phyloP scores from a whole-genome alignment of 1,140 invertebrate species.

The Oryctes rhinoceros region DNA sequence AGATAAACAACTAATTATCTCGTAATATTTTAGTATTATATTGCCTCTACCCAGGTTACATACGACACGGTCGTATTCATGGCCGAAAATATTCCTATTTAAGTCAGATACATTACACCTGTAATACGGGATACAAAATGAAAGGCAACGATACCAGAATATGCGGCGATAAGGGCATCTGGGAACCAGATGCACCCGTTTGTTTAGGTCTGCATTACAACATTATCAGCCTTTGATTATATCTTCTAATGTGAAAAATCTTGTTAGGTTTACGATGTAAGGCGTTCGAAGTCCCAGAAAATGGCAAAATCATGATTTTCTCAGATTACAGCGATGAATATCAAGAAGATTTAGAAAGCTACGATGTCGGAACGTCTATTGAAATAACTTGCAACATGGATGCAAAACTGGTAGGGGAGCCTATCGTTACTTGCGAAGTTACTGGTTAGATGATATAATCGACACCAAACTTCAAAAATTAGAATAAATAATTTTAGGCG shows the following conservation, averaged over 20 bases:
- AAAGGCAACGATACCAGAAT: conserved; percentile 60
- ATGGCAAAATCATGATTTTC: conserved; percentile 58
- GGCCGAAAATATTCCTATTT: conserved; percentile 66
- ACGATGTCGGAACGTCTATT: conserved; percentile 41
- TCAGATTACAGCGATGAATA: conserved; percentile 48
- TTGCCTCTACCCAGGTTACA: conserved; percentile 69
- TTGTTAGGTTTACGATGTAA: conserved; percentile 57
- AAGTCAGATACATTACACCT: conserved; percentile 65
- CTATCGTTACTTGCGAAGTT: conserved; percentile 62
- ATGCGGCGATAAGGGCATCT: conserved; percentile 65
- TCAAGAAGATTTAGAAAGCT: conserved; percentile 40
- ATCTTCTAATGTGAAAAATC: not conserved
- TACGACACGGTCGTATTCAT: conserved; percentile 64
- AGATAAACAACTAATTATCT: too few relatives aligned
- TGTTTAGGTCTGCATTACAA: conserved; percentile 61
- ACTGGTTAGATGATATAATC: conserved; percentile 57
- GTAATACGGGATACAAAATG: conserved; percentile 65
- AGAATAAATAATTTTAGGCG: conserved; percentile 47
- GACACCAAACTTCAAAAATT: not conserved
- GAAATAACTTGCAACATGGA: conserved; percentile 63
- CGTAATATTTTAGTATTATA: conserved; percentile 59
- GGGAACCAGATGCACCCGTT: conserved; percentile 62
- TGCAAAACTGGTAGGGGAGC: conserved; percentile 60
- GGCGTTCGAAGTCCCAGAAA: conserved; percentile 59
- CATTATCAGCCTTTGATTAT: not conserved